phyloP scores from a whole-genome alignment of 2,888 invertebrate genomes.

The Ophonus ardosiacus region DNA sequence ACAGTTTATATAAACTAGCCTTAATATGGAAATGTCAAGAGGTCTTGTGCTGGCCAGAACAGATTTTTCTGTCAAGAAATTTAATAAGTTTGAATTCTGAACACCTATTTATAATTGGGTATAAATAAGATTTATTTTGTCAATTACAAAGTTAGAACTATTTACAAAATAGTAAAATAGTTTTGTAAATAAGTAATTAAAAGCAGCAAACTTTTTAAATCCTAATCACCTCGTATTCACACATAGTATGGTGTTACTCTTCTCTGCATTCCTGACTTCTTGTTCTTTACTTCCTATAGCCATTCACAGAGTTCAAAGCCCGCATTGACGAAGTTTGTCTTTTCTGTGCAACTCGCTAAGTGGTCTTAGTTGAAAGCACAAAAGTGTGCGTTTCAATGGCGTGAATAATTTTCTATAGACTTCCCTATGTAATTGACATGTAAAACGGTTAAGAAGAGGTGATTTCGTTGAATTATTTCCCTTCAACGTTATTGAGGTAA shows the following conservation, averaged over 20 bases:
- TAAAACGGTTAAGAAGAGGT: not conserved
- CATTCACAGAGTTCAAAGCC: conserved; percentile 7
- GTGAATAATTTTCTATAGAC: conserved; percentile 58
- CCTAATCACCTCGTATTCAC: too few species aligned
- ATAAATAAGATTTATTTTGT: not conserved
- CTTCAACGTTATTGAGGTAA: not conserved
- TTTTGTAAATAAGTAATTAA: not conserved
- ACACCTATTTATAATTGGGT: not conserved
- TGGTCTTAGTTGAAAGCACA: conserved; percentile 42
- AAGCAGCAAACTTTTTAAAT: not conserved
- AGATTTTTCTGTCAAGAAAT: too few species aligned
- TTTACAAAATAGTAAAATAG: not conserved
- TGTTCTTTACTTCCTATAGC: not conserved
- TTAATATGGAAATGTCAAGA: too few species aligned
- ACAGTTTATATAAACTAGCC: too few species aligned
- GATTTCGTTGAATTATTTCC: conserved; percentile 37
- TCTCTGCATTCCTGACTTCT: not conserved
- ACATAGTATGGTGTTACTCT: not conserved
- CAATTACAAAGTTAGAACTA: not conserved
- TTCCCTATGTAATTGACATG: conserved; percentile 49
- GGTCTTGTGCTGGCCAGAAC: too few species aligned
- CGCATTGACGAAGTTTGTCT: conserved; percentile 57
- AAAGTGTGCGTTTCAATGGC: conserved; percentile 58
- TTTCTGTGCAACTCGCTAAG: conserved; percentile 45
- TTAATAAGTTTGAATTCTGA: too few species aligned